These are phyloP conservation scores for Ptychodera flava DNA, from an alignment of 35 echinoderm and acorn worm genomes.

Conservation along the genomic window DNA sequence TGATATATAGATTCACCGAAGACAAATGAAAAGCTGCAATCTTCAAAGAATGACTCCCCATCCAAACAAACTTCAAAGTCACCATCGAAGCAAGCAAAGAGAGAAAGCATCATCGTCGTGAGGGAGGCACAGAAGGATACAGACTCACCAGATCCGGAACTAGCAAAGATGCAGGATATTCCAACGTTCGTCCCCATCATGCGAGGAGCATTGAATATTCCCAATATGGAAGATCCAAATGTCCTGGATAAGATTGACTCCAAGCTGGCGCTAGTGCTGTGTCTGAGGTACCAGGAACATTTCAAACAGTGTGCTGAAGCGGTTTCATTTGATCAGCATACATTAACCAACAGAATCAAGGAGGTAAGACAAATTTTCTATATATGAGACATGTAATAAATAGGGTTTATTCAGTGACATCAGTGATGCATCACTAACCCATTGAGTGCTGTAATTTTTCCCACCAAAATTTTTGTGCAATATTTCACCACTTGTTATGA, in stretches of 20 bases:
- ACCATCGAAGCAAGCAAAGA: too few species aligned
- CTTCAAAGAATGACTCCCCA: background rate
- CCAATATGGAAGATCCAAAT: conserved; percentile 74
- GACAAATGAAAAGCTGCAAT: background rate
- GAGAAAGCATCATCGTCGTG: background rate
- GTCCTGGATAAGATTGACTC: conserved; percentile 89
- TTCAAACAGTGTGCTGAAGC: conserved; percentile 80
- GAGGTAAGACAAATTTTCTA: too few species aligned
- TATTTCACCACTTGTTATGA: too few species aligned
- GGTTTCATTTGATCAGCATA: conserved; percentile 94
- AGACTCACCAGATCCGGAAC: conserved; percentile 29
- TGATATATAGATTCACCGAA: background rate
- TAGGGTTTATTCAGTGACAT: too few species aligned
- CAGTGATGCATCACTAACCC: too few species aligned
- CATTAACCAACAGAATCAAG: conserved; percentile 70
- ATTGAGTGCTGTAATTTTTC: too few species aligned
- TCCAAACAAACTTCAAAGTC: background rate
- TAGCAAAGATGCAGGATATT: conserved; percentile 95
- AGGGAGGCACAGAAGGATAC: background rate
- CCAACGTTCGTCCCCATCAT: conserved; percentile 92
- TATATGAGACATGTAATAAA: too few species aligned
- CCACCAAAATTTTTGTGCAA: too few species aligned
- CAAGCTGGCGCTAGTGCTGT: conserved; percentile 56
- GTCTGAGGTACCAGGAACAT: conserved; percentile 91
- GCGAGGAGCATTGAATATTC: conserved; percentile 52